Evolutionary conservation across 2,113 vertebrate genomes (phyloP).

Genomic region (Macquaria ambigua): DNA sequence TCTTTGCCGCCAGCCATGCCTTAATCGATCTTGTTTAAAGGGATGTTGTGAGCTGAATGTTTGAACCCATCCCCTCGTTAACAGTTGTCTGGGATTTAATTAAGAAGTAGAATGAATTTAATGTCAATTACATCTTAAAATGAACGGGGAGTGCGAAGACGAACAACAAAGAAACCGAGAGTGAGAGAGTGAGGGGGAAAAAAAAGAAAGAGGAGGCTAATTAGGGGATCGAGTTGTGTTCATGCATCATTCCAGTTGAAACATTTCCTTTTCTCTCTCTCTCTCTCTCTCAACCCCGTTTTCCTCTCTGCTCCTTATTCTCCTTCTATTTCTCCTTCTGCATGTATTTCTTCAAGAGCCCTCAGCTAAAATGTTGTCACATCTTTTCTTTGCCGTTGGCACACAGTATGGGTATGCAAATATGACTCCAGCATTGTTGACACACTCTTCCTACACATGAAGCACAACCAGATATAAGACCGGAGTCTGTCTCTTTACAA

Average conservation of each 20-base stretch:
- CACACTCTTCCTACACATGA: conserved; percentile 61
- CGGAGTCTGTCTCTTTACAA: conserved; percentile 51
- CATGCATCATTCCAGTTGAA: conserved; percentile 71
- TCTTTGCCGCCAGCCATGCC: conserved; percentile 67
- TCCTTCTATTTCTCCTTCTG: conserved; percentile 29
- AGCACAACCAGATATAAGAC: conserved; percentile 61
- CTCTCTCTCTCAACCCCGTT: conserved; percentile 55
- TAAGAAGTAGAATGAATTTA: conserved; percentile 76
- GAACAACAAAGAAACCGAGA: conserved; percentile 58
- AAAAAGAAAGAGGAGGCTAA: conserved; percentile 56
- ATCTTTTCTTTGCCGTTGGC: conserved; percentile 70
- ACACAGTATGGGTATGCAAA: conserved; percentile 74
- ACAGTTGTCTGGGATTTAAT: conserved; percentile 82
- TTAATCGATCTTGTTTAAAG: conserved; percentile 82
- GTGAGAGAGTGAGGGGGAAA: background rate
- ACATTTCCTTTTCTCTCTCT: conserved; percentile 59
- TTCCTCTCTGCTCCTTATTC: conserved; percentile 32
- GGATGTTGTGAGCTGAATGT: conserved; percentile 77
- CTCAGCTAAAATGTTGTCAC: conserved; percentile 64
- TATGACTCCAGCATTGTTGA: conserved; percentile 66
- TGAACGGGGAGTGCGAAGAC: conserved; percentile 34
- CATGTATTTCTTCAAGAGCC: conserved; percentile 56
- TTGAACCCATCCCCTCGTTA: conserved; percentile 82
- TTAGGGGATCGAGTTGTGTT: conserved; percentile 73
- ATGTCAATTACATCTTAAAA: conserved; percentile 76